A percentile compares a stretch with the other conserved stretches of the same genome.
Conservation (phyloP, 2,797 vertebrate genomes). For the Malacoctenus gilli region DNA sequence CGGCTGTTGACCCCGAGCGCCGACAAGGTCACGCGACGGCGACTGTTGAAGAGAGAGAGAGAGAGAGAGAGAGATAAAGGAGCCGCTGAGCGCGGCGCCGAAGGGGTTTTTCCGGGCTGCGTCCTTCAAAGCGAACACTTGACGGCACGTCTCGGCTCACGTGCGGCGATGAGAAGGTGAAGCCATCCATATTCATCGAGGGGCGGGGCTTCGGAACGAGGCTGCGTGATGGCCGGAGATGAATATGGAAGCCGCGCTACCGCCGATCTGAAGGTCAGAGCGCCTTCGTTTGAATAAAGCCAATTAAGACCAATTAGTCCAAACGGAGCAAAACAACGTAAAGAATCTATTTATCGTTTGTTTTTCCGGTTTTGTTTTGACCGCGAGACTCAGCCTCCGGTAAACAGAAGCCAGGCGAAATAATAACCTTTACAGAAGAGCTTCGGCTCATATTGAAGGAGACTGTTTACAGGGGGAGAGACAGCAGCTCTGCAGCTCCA, state of each 20-base stretch:
- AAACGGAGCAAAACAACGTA: no score
- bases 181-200: conserved; percentile 46
- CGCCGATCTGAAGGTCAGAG: conserved; percentile 15
- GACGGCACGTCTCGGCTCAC: conserved; percentile 2
- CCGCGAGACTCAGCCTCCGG: no score
- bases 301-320: conserved; percentile 10
- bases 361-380: no score
- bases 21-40: conserved; percentile 53
- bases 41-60: conserved; percentile 25
- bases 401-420: no score
- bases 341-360: no score
- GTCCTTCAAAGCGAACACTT: conserved; percentile 30
- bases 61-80: conserved; percentile 13
- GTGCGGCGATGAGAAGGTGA: conserved; percentile 13
- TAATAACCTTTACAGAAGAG: no score
- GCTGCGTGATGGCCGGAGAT: conserved; percentile 5
- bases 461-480: no score
- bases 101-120: conserved; percentile 14
- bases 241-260: conserved; percentile 13
- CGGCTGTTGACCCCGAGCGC: conserved; percentile 40
- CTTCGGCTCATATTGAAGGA: no score
- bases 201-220: conserved; percentile 8
- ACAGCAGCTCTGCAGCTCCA: no score
- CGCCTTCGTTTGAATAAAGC: background rate
- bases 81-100: conserved; percentile 10